A percentile compares a stretch with the other conserved stretches of the same genome.
phyloP scores from a whole-genome alignment of 2,113 vertebrate genomes.

The Oenanthe melanoleuca region DNA sequence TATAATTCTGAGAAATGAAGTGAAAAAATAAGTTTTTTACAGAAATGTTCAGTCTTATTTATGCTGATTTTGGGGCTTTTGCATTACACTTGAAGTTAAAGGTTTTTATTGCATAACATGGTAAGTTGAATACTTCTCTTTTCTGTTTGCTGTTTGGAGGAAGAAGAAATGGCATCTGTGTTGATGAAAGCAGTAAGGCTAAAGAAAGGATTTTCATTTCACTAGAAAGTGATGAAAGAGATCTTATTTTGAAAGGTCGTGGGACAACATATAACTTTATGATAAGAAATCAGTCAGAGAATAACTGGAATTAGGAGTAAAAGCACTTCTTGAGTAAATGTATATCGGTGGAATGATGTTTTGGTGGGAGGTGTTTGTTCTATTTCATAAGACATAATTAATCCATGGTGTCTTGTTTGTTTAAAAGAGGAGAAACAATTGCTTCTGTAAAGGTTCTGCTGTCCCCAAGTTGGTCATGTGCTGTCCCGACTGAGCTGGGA shows the following conservation, averaged over 20 bases:
- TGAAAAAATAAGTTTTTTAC: neutral
- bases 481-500: neutral
- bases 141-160: neutral
- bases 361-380: fast-evolving
- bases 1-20: neutral
- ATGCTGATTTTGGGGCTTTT: neutral
- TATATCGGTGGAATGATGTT: neutral
- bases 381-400: neutral
- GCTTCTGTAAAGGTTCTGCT: neutral
- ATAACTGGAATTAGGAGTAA: neutral
- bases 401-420: neutral
- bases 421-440: neutral
- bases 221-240: neutral
- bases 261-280: fast-evolving
- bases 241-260: neutral
- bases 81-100: neutral
- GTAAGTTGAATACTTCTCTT: neutral
- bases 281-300: neutral
- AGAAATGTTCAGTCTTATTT: neutral
- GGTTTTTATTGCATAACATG: neutral
- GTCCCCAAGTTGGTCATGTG: neutral
- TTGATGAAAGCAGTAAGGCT: neutral
- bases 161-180: neutral
- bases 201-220: neutral
- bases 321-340: neutral